Evolutionary conservation across 2,797 vertebrate genomes (phyloP), one percentile per base, ranked within the genome.

Genomic region (Hafferia zeledoni): DNA sequence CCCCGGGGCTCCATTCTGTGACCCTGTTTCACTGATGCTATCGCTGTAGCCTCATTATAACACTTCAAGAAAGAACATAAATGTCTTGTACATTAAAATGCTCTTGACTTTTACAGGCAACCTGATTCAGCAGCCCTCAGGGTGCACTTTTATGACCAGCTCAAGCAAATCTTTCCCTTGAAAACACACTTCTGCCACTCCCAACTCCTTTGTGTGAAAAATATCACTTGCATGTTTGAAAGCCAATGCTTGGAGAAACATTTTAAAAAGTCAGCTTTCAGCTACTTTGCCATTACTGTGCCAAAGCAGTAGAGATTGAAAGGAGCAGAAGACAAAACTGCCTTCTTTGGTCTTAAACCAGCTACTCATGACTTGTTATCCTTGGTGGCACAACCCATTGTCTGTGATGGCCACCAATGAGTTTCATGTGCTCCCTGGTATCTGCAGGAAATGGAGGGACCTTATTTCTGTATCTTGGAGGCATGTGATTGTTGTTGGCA

Each of bases 61-160:
- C 91, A 64, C 67, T 77, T 89, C 75, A 96, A 77, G 81, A 82
- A 82, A 80, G 46, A 61, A 86, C 43, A 88, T 53, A 91, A 94
- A 93, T 65, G 90, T 60, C 67, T 90, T 9, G 0, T 43, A 72
- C 31, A 67, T 86, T 77, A 93, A 89, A 92, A 95, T 20, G 56
- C 76, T 81, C 83, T 82, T 90, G 89, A 72, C 94, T 93, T 94
- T 90, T 88, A 88, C 0, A 7, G 93, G 57, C 67, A 82, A 52
- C 19, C 79, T 78, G 77, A 94, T 88, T 88, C 81, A 90, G 89
- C 67, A 90, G 80, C 79, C 87, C 91, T 95, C 41, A 22, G 79
- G 63, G 47, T 28, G 33, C 63, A 67, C 61, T 72, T 94, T 83
- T 88, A 76, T 25, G 87, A 91, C 57, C 57, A 52, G 61, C 47